These are phyloP conservation scores for Agelas oroides DNA, from an alignment of 37 sponge, comb jelly and placozoan genomes.

Conservation along the genomic window DNA sequence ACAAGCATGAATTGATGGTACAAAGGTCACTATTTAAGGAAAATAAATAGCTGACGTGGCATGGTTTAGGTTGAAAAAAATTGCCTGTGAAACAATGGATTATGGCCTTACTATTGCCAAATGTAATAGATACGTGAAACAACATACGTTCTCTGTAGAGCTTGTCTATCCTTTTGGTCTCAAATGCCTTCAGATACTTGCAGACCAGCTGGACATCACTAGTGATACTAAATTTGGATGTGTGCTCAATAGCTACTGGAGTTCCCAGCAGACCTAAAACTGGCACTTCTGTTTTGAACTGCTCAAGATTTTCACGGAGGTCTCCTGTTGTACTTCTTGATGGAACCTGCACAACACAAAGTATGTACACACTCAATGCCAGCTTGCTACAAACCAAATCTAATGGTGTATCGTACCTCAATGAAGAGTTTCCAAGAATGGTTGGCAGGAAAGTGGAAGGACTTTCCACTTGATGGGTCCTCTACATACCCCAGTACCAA, in stretches of 20 bases:
- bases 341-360: no score
- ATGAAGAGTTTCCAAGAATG: slow-evolving; percentile 43
- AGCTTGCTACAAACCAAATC: no score
- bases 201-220: slow-evolving; percentile 64
- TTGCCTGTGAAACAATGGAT: no score
- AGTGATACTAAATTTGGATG: slow-evolving; percentile 32
- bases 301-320: background rate
- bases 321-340: background rate
- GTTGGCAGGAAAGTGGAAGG: slow-evolving; percentile 38
- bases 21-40: no score
- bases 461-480: slow-evolving; percentile 27
- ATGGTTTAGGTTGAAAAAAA: background rate
- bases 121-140: background rate
- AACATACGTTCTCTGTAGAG: slow-evolving; percentile 39
- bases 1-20: no score
- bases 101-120: background rate
- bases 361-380: no score
- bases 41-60: no score
- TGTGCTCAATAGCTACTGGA: background rate
- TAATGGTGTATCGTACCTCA: slow-evolving; percentile 14
- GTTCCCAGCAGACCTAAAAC: slow-evolving; percentile 40
- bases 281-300: slow-evolving; percentile 42
- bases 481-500: slow-evolving; percentile 43
- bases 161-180: slow-evolving; percentile 33
- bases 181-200: slow-evolving; percentile 64